Evolutionary conservation across 2,888 invertebrate species (phyloP).

Genomic region (Macrosoma leucophasiata): DNA sequence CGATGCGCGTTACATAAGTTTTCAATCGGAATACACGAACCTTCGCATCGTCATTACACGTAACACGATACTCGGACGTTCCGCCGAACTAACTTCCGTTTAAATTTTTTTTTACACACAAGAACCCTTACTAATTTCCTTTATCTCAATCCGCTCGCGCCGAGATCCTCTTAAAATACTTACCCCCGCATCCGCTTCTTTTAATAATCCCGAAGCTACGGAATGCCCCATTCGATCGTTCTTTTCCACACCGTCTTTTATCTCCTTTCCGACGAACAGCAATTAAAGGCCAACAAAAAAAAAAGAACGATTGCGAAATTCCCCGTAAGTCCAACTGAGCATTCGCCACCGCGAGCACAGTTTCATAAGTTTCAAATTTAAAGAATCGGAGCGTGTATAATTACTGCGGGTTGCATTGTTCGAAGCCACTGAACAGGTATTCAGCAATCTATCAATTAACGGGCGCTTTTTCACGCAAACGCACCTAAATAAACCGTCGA

Average conservation of each 20-base stretch:
- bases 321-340: conserved; percentile 49
- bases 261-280: conserved; percentile 56
- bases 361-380: conserved; percentile 71
- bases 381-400: conserved; percentile 67
- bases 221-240: no score
- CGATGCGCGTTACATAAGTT: conserved; percentile 52
- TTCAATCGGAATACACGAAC: conserved; percentile 49
- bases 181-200: conserved; percentile 74
- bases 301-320: conserved; percentile 56
- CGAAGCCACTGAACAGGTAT: conserved; percentile 65
- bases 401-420: conserved; percentile 60
- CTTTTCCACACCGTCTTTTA: conserved; percentile 57
- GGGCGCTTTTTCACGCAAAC: conserved; percentile 44
- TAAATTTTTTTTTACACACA: conserved; percentile 49
- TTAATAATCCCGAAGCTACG: conserved; percentile 70
- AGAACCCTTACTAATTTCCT: conserved; percentile 74
- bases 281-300: conserved; percentile 62
- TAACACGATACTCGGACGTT: conserved; percentile 50
- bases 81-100: conserved; percentile 62
- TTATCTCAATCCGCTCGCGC: conserved; percentile 68
- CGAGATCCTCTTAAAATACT: conserved; percentile 73
- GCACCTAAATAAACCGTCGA: conserved; percentile 60
- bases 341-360: conserved; percentile 42
- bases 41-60: conserved; percentile 53
- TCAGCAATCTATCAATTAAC: conserved; percentile 65